Conservation (phyloP, 1,140 invertebrate species). For the Apis laboriosa region DNA sequence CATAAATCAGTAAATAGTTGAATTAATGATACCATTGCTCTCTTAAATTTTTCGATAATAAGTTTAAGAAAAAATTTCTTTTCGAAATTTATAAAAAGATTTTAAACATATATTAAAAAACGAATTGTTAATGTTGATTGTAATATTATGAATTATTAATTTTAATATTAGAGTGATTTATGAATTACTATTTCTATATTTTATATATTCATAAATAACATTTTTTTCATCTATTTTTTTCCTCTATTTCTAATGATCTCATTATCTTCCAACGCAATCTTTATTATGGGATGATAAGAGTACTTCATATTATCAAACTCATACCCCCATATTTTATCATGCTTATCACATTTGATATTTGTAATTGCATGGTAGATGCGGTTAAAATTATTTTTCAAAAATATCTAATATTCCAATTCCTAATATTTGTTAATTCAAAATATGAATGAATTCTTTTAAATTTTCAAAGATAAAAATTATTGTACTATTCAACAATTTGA, state of each 20-base stretch:
- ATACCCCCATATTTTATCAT: not conserved
- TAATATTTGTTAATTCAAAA: conserved; percentile 28
- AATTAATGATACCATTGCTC: too few relatives aligned
- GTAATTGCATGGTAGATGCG: not conserved
- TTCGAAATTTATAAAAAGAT: too few relatives aligned
- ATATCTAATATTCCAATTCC: not conserved
- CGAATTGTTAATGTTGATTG: too few relatives aligned
- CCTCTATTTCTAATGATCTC: not conserved
- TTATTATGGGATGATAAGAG: not conserved
- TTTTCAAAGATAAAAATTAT: not conserved
- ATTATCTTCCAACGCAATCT: not conserved
- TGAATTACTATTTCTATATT: too few relatives aligned
- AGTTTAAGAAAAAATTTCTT: too few relatives aligned
- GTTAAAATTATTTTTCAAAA: not conserved
- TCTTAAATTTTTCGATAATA: too few relatives aligned
- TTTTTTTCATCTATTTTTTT: not conserved
- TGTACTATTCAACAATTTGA: not conserved
- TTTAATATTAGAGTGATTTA: too few relatives aligned
- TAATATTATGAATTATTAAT: too few relatives aligned
- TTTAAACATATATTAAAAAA: too few relatives aligned
- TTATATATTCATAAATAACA: too few relatives aligned
- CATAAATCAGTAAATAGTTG: too few relatives aligned
- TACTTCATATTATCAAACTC: not conserved
- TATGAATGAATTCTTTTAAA: not conserved
- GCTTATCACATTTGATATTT: not conserved